Evolutionary conservation across 1,140 invertebrate genomes (phyloP).

Genomic region (Stegodyphus mimosarum): DNA sequence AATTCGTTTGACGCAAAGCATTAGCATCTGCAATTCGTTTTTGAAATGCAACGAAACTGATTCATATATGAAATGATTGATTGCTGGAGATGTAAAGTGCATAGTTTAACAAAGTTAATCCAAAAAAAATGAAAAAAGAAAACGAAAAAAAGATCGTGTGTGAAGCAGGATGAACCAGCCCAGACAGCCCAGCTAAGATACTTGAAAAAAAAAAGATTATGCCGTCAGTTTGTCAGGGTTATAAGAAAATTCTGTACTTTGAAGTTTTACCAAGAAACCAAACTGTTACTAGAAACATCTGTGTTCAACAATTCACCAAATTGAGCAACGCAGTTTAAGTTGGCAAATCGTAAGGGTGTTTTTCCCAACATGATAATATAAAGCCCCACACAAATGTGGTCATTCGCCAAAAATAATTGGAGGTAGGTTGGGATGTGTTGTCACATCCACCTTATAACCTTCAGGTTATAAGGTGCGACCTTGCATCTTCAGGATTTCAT

Average conservation of each 20-base stretch:
- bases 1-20: background rate
- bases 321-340: background rate
- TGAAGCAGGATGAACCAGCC: background rate
- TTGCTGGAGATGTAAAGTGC: background rate
- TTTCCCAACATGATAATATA: background rate
- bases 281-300: too few species aligned
- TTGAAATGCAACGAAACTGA: background rate
- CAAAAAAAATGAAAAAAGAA: too few species aligned
- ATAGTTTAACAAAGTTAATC: background rate
- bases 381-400: background rate
- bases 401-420: background rate
- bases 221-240: too few species aligned
- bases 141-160: background rate
- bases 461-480: too few species aligned
- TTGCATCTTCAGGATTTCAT: background rate
- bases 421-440: background rate
- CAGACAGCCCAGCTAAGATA: background rate
- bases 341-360: background rate
- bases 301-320: too few species aligned
- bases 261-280: too few species aligned
- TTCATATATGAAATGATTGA: background rate
- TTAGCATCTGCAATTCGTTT: background rate
- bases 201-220: too few species aligned
- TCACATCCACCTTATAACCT: background rate
- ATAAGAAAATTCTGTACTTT: too few species aligned